Evolutionary conservation across 2,797 vertebrate species (phyloP).

Genomic region (Pseudochirops cupreus): DNA sequence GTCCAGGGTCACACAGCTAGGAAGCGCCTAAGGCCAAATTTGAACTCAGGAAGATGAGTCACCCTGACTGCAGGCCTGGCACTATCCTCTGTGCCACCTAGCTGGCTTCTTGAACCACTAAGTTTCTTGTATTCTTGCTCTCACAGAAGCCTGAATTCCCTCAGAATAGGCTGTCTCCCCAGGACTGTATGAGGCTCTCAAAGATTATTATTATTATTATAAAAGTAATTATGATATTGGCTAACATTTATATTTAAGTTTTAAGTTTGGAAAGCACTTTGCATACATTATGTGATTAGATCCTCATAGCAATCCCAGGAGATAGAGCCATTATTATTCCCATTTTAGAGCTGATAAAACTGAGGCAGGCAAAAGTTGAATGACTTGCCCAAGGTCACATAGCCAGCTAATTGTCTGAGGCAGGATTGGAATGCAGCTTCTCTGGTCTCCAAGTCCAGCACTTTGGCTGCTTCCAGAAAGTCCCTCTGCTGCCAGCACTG

Average conservation of each 20-base stretch:
- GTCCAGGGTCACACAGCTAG: too few species aligned
- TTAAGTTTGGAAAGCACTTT: neutral
- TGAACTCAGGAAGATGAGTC: neutral
- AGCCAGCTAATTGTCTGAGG: neutral
- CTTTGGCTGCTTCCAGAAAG: neutral
- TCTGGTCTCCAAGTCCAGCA: neutral
- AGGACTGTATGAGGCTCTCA: neutral
- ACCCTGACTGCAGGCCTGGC: neutral
- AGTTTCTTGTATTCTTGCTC: neutral
- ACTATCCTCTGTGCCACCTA: neutral
- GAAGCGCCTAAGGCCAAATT: neutral
- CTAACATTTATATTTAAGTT: neutral
- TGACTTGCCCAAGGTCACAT: neutral
- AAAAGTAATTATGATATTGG: neutral
- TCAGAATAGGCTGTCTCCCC: neutral
- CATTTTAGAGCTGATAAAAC: too few species aligned
- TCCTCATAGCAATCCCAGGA: too few species aligned
- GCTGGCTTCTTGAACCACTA: neutral
- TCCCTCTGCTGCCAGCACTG: neutral
- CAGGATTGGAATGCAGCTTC: neutral
- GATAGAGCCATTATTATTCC: too few species aligned
- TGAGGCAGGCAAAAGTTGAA: too few species aligned
- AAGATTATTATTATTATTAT: neutral
- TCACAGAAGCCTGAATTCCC: neutral
- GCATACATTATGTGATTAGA: too few species aligned